phyloP scores from a whole-genome alignment of 2,797 vertebrate genomes.

The Orestias chungarensis region DNA sequence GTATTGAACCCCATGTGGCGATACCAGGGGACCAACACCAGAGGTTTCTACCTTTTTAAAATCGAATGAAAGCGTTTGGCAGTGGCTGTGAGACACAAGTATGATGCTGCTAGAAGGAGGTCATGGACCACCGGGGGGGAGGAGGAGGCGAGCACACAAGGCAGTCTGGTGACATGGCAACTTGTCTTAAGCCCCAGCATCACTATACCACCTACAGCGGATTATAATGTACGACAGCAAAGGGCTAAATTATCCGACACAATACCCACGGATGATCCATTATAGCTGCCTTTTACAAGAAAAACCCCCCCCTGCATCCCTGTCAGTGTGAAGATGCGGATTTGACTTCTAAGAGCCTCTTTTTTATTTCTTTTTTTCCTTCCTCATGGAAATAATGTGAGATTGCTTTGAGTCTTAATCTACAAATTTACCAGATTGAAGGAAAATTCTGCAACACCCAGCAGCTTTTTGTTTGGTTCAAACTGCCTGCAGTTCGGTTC shows the following conservation, averaged over 20 bases:
- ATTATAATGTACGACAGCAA: constrained; percentile 64
- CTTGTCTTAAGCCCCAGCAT: constrained; percentile 62
- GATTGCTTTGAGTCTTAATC: constrained; percentile 45
- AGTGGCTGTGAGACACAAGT: constrained; percentile 37
- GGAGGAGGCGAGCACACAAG: constrained; percentile 50
- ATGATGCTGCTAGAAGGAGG: constrained; percentile 71
- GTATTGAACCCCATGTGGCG: constrained; percentile 8
- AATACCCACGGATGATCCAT: constrained; percentile 61
- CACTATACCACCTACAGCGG: constrained; percentile 73
- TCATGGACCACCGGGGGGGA: constrained; percentile 70
- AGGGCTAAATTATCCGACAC: constrained; percentile 58
- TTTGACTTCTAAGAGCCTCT: constrained; percentile 53
- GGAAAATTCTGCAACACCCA: constrained; percentile 31
- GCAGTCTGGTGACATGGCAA: constrained; percentile 76
- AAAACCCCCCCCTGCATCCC: constrained; percentile 32
- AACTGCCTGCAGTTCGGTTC: constrained; percentile 19
- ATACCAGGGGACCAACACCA: constrained; percentile 10
- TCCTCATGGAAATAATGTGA: constrained; percentile 43
- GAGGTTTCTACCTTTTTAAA: constrained; percentile 14
- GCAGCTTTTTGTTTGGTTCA: constrained; percentile 19
- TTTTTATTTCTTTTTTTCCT: no score
- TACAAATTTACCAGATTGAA: constrained; percentile 40
- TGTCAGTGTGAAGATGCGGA: constrained; percentile 50
- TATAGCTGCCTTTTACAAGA: constrained; percentile 50
- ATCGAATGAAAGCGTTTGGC: constrained; percentile 21